Evolutionary conservation across 2,888 invertebrate species (phyloP), one percentile per base, ranked within the genome.

Genomic region (Idaea biselata): DNA sequence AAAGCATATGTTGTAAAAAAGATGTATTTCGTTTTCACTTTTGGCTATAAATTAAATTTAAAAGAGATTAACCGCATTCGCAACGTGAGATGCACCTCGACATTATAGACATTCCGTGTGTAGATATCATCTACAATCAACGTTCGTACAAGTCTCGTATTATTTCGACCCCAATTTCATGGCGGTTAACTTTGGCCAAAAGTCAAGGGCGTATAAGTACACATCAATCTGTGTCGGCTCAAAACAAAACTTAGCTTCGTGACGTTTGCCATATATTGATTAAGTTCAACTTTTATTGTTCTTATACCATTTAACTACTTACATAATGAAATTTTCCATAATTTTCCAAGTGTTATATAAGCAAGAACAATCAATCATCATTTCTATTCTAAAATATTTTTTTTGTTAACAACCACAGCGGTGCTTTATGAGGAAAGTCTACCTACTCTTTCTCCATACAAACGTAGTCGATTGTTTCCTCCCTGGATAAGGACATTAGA

Each of bases 171-270:
- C 73, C 73, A 74, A 73, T 75, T 74, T 72, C 71, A 69, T 72
- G 73, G 64, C 66, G 67, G 72, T 77, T 67, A 73, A 65, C 69
- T 74, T 72, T 74, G 73, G 72, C 67, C 71, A 84, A 80, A 79
- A 74, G 84, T 82, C 84, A 84, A 81, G 84, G 83, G 76, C 76
- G 72, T 44, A 44, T 44, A 8, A 14, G 44, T 14, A 68, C 66
- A 67, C 68, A 63, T 66, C 70, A 70, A 70, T 65, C 61, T 62
- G 66, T 60, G 64, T 63, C 63, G 65, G 70, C 64, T 68, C 63
- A 68, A 61, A 63, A 64, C 60, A 64, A 64, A 67, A 44, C 44
- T 44, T 68, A 64, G 59, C 58, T 59, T 58, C 59, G 62, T 64
- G 60, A 59, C 58, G 62, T 14, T 44, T 44, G 11, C 44, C 8